A percentile compares a stretch with the other conserved stretches of the same genome.
phyloP scores from a whole-genome alignment of 2,797 vertebrate species.

The Argyrosomus regius region DNA sequence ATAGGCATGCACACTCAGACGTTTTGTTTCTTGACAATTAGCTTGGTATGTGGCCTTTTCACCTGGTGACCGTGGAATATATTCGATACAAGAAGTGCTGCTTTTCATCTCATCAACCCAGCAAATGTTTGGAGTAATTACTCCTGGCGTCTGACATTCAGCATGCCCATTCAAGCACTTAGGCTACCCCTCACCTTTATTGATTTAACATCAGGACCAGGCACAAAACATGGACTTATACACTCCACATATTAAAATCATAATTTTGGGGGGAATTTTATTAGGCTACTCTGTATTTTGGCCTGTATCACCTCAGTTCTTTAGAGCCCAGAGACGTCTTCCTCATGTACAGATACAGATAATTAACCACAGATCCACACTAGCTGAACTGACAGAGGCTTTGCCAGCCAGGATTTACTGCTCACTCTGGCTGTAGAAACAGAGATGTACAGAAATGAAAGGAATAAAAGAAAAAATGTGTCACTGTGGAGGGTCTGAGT shows the following conservation, averaged over 20 bases:
- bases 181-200: constrained; percentile 43
- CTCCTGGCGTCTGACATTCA: constrained; percentile 48
- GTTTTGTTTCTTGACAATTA: constrained; percentile 42
- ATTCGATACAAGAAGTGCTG: constrained; percentile 34
- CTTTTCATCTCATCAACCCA: constrained; percentile 53
- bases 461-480: constrained; percentile 25
- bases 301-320: constrained; percentile 24
- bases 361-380: constrained; percentile 62
- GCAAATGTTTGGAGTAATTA: constrained; percentile 56
- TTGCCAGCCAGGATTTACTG: constrained; percentile 59
- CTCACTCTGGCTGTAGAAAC: constrained; percentile 44
- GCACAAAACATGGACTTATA: constrained; percentile 6
- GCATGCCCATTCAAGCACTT: constrained; percentile 50
- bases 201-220: constrained; percentile 34
- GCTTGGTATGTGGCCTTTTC: constrained; percentile 47
- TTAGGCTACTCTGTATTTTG: constrained; percentile 16
- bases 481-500: constrained; percentile 7
- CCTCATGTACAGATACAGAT: constrained; percentile 56
- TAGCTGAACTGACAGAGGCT: constrained; percentile 51
- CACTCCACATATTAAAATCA: constrained; percentile 12
- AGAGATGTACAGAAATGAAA: constrained; percentile 36
- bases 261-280: constrained; percentile 42
- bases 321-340: constrained; percentile 35
- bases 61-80: constrained; percentile 25
- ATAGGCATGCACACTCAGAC: constrained; percentile 6